Evolutionary conservation across 2,888 invertebrate species (phyloP).

Genomic region (Cataglyphis cursor): DNA sequence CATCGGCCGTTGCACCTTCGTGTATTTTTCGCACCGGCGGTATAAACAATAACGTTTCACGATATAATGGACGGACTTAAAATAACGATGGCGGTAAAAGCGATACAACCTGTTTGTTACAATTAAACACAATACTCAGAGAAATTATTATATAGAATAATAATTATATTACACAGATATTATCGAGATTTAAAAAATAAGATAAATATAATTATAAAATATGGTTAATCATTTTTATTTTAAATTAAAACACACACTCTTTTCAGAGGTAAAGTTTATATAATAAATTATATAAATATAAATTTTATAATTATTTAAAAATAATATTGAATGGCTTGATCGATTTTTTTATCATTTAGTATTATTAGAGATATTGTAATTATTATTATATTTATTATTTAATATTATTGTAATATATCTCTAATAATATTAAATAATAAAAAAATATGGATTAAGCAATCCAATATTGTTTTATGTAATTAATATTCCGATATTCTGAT

Average conservation of each 20-base stretch:
- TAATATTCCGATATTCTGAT: not conserved
- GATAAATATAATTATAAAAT: not conserved
- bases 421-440: too few species aligned
- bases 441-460: not conserved
- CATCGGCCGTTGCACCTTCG: conserved; percentile 50
- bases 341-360: too few species aligned
- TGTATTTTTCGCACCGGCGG: conserved; percentile 32
- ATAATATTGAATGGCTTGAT: too few species aligned
- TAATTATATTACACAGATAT: not conserved
- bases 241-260: not conserved
- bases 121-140: conserved; percentile 32
- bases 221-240: not conserved
- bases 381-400: too few species aligned
- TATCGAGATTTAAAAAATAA: conserved; percentile 14
- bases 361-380: too few species aligned
- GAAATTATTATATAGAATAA: not conserved
- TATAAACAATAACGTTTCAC: conserved; percentile 47
- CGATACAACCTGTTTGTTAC: conserved; percentile 32
- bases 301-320: too few species aligned
- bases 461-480: not conserved
- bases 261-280: too few species aligned
- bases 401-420: too few species aligned
- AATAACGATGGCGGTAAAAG: conserved; percentile 40
- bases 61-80: conserved; percentile 52
- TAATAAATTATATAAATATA: too few species aligned